A percentile compares a stretch with the other conserved stretches of the same genome.
Evolutionary conservation across 2,113 vertebrate genomes (phyloP).

Genomic region (Lampris megalopsis): DNA sequence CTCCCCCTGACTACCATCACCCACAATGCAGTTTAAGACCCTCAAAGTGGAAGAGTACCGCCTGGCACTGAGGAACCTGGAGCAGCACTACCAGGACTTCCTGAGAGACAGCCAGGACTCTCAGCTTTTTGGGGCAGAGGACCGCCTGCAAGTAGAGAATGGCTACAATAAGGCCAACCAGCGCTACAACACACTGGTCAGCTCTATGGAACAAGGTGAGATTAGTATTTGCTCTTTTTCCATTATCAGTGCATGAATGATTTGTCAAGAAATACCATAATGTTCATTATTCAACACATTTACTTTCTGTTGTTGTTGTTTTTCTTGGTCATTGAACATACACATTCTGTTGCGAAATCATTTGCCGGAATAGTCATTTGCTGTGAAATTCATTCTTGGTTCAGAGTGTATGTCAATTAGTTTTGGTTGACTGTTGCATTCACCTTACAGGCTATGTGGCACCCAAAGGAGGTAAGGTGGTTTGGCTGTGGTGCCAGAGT

Average conservation of each 20-base stretch:
- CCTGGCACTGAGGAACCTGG: slow-evolving; percentile 87
- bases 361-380: slow-evolving; percentile 15
- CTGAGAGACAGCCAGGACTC: slow-evolving; percentile 92
- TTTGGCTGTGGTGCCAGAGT: slow-evolving; percentile 32
- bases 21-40: slow-evolving; percentile 85
- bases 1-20: background rate
- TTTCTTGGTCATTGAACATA: background rate
- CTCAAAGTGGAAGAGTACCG: slow-evolving; percentile 90
- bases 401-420: slow-evolving; percentile 26
- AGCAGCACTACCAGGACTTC: slow-evolving; percentile 93
- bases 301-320: background rate
- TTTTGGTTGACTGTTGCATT: slow-evolving; percentile 70
- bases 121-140: slow-evolving; percentile 87
- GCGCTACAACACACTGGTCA: slow-evolving; percentile 89
- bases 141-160: slow-evolving; percentile 90
- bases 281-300: background rate
- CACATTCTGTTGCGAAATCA: slow-evolving; percentile 11
- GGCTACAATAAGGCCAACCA: slow-evolving; percentile 85
- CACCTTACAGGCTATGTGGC: slow-evolving; percentile 76
- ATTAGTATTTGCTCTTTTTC: background rate
- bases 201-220: slow-evolving; percentile 89
- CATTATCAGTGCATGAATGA: background rate
- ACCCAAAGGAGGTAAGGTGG: slow-evolving; percentile 70
- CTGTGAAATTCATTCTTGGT: slow-evolving; percentile 21
- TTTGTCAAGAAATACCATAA: background rate